Base-by-base conservation (phyloP, 2,113 vertebrate genomes). In the Apus apus region DNA sequence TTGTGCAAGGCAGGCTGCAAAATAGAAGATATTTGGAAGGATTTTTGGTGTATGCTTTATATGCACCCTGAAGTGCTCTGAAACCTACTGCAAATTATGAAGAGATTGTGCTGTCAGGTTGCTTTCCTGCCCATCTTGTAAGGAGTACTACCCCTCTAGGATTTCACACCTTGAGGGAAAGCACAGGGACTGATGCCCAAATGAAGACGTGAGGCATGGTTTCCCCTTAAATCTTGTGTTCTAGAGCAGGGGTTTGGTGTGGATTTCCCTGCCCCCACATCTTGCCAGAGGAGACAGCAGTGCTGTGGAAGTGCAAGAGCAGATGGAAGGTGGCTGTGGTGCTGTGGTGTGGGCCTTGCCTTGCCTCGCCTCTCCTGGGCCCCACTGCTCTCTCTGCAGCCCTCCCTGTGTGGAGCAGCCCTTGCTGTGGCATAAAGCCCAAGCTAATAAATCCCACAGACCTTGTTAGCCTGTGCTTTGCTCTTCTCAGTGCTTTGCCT, bases 271-370 rank as follows among this genome's bases (percentile, higher is more conserved):
- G 56, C 46, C 21, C 46, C 21, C 4, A 1, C 1, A 2, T 26
- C 23, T n/a, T n/a, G 57, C 20, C 10, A 0, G 53, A n/a, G 29
- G 32, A 23, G 62, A 2, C 0, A 1, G 57, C 32, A 11, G 38
- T 1, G 5, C n/a, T 51, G 32, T 10, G 21, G n/a, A 38, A 6
- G 34, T 1, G 23, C 0, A 8, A n/a, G 27, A 32, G 57, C 0
- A 2, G 38, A 2, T 17, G 73, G 50, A 12, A 34, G 18, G 36
- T 0, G 1, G 13, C 9, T 6, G 30, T 29, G 58, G 13, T 2
- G 2, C 7, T 19, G 13, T 14, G n/a, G n/a, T 18, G 21, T 5
- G 60, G 11, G 17, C 58, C 27, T 25, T 23, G 50, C 50, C 50
- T 23, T 46, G 45, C 45, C 45, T 46, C 16, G 32, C n/a, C 23